Evolutionary conservation across 2,113 vertebrate genomes (phyloP), one percentile per base, ranked within the genome.

Genomic region (Sturnus vulgaris): DNA sequence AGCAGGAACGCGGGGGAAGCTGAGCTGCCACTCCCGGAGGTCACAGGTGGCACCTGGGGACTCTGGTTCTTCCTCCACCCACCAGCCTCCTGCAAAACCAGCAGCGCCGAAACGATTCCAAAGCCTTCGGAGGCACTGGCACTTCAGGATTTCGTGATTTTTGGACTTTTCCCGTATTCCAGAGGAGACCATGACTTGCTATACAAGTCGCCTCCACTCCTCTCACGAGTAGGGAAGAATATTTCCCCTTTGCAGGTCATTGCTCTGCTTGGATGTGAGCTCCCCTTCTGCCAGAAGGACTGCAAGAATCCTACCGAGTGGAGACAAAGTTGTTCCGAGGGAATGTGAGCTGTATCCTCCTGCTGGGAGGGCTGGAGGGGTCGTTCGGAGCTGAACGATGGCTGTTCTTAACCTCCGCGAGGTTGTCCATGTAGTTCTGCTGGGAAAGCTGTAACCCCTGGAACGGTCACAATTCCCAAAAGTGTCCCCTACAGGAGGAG

Each of bases 81-180:
- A 53, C 5, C 93, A 76, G 63, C 39, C 50, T 22, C 56, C 83
- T 0, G 64, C 95, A 28, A 96, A 97, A 77, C 92, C 81, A 53
- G 80, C 72, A 2, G 59, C 60, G 2, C 69, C 47, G 17, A 64
- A 65, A 28, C 46, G 25, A 35, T 65, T 87, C 93, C 76, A 65
- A 50, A 95, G 85, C 59, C 96, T 98, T 82, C 98, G 98, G 98
- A 97, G 98, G 90, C 98, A 97, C 22, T 97, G 98, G 98, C 98
- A 91, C 96, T 55, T 80, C 78, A 15, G 7, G 12, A 20, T 3
- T 18, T 8, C 0, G 11, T 2, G 28, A 44, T 47, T 72, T 49
- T 46, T 13, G 94, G 96, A 94, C 75, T 1, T 35, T 13, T 31
- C 44, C 77, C 4, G 4, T 47, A 18, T 40, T 37, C 81, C 80